Conservation (phyloP, 2,888 invertebrate species). For the Strigamia crassipes region DNA sequence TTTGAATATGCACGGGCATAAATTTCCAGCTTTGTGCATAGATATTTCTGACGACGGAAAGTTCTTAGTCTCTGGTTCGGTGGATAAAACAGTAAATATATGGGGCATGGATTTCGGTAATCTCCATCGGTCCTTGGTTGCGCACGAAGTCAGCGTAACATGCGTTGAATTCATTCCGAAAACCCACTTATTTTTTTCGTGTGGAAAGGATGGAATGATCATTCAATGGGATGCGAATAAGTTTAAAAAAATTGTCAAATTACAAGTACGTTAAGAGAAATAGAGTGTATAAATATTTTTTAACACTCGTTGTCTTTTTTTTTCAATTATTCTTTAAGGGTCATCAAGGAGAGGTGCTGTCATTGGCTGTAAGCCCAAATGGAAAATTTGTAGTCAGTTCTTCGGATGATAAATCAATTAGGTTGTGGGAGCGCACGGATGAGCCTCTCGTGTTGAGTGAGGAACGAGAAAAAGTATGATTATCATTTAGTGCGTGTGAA, state of each 20-base stretch:
- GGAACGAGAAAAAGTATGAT: too few relatives aligned
- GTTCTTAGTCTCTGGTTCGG: constrained; percentile 90
- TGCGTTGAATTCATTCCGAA: constrained; percentile 84
- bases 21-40: constrained; percentile 87
- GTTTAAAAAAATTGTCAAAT: constrained; percentile 85
- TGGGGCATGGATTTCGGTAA: constrained; percentile 99
- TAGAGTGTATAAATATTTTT: too few relatives aligned
- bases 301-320: too few relatives aligned
- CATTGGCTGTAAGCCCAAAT: too few relatives aligned
- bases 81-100: constrained; percentile 92
- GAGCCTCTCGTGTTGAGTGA: constrained; percentile 90
- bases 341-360: too few relatives aligned
- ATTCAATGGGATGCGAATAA: constrained; percentile 97
- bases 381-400: constrained; percentile 76
- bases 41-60: constrained; percentile 89
- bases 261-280: constrained; percentile 69
- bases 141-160: constrained; percentile 88
- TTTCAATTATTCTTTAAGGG: constrained; percentile 62
- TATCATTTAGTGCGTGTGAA: too few relatives aligned
- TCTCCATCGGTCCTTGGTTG: constrained; percentile 92
- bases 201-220: constrained; percentile 89
- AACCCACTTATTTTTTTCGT: constrained; percentile 91
- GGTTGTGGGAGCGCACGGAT: constrained; percentile 82
- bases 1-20: constrained; percentile 91
- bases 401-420: constrained; percentile 84